A percentile compares a stretch with the other conserved stretches of the same genome.
Conservation (phyloP, 2,888 invertebrate species). For the Eupithecia exiguata region DNA sequence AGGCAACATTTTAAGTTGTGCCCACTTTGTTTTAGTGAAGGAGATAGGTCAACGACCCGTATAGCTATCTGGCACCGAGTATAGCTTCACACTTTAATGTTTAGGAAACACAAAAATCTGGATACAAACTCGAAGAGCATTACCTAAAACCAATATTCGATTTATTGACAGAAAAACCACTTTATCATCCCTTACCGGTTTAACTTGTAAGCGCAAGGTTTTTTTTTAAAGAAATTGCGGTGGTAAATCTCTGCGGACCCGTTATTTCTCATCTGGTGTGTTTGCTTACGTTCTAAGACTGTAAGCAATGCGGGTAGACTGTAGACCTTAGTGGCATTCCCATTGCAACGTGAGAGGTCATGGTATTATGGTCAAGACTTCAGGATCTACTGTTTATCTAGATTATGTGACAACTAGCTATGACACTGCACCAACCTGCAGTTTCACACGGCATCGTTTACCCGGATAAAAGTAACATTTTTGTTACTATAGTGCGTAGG, state of each 20-base stretch:
- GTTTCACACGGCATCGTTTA: too few relatives aligned
- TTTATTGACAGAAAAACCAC: background rate
- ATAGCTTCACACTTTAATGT: background rate
- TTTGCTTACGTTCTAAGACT: slow-evolving; percentile 17
- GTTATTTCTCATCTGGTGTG: slow-evolving; percentile 26
- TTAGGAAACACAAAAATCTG: background rate
- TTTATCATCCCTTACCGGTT: background rate
- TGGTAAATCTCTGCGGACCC: slow-evolving; percentile 13
- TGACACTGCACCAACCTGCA: too few relatives aligned
- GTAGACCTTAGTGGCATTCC: background rate
- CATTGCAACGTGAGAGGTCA: background rate
- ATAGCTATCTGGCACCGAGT: too few relatives aligned
- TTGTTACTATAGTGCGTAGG: too few relatives aligned
- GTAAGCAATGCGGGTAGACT: slow-evolving; percentile 4
- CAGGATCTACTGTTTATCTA: too few relatives aligned
- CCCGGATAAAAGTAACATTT: too few relatives aligned
- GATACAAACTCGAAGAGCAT: background rate
- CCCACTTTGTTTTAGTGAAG: too few relatives aligned
- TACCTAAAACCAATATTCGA: background rate
- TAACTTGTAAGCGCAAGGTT: background rate
- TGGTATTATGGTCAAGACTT: background rate
- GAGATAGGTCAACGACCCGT: too few relatives aligned
- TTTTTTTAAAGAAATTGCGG: background rate
- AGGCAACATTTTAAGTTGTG: too few relatives aligned
- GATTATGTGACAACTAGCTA: too few relatives aligned